Conservation (phyloP, 2,113 vertebrate species). For the Oreochromis spilurus region DNA sequence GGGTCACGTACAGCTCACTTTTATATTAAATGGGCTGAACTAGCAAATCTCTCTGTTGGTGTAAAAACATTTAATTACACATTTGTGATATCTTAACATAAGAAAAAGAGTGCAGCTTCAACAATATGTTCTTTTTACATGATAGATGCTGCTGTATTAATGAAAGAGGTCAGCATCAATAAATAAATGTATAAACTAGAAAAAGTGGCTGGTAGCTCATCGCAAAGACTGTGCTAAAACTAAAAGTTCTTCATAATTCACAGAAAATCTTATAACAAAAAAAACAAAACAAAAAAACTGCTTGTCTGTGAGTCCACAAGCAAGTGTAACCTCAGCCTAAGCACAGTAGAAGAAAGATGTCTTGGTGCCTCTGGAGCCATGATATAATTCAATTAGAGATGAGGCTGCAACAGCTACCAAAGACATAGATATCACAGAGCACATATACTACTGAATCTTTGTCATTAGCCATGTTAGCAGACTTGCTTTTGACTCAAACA, state of each 20-base stretch:
- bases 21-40: background rate
- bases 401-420: background rate
- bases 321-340: background rate
- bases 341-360: background rate
- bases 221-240: background rate
- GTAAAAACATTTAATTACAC: background rate
- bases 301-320: background rate
- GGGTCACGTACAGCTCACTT: background rate
- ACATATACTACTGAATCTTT: background rate
- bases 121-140: background rate
- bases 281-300: accelerated
- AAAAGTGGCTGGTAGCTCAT: accelerated
- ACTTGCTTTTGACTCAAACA: background rate
- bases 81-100: background rate
- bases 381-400: background rate
- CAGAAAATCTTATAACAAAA: background rate
- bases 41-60: background rate
- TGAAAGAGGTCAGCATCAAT: background rate
- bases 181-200: background rate
- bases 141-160: background rate
- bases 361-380: background rate
- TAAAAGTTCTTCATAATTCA: background rate
- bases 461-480: background rate
- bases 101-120: background rate
- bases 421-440: background rate